Percentiles rank a stretch among this genome's conserved stretches.
These are phyloP conservation scores for Nibea albiflora DNA, from an alignment of 2,113 vertebrate genomes.

Conservation along the genomic window DNA sequence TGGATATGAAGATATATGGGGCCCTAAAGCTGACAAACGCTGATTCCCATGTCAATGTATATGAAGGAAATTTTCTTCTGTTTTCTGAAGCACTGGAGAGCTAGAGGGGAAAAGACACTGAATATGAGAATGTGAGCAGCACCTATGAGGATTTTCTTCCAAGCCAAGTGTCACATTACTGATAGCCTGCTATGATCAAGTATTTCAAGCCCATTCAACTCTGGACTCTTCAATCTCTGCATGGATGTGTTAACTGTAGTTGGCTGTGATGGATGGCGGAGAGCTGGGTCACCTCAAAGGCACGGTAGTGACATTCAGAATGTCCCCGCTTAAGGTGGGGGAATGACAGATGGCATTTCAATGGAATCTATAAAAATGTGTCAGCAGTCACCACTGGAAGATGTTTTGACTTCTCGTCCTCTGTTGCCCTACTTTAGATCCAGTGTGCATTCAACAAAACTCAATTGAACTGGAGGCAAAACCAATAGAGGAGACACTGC, in stretches of 20 bases:
- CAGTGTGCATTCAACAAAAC: conserved; percentile 8
- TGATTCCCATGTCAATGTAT: conserved; percentile 23
- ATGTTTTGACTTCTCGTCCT: conserved; percentile 52
- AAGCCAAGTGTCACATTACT: conserved; percentile 27
- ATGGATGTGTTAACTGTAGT: conserved; percentile 38
- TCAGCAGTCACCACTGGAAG: conserved; percentile 60
- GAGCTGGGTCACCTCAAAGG: conserved; percentile 70
- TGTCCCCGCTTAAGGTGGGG: conserved; percentile 47
- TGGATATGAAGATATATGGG: conserved; percentile 56
- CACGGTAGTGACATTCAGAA: conserved; percentile 73
- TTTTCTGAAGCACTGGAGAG: neutral
- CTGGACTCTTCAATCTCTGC: conserved; percentile 44
- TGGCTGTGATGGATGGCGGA: conserved; percentile 75
- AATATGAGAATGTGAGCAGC: conserved; percentile 10
- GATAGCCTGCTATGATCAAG: conserved; percentile 35
- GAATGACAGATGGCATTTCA: conserved; percentile 79
- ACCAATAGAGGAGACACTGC: neutral
- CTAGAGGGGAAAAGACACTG: neutral
- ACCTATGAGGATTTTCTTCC: conserved; percentile 17
- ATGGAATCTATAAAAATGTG: conserved; percentile 73
- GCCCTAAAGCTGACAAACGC: conserved; percentile 45
- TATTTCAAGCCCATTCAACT: conserved; percentile 42
- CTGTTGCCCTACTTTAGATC: conserved; percentile 55
- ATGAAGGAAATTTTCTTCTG: neutral
- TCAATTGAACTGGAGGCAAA: conserved; percentile 7